A percentile compares a stretch with the other conserved stretches of the same genome.
Conservation (phyloP, 2,797 vertebrate species). For the Falco peregrinus region DNA sequence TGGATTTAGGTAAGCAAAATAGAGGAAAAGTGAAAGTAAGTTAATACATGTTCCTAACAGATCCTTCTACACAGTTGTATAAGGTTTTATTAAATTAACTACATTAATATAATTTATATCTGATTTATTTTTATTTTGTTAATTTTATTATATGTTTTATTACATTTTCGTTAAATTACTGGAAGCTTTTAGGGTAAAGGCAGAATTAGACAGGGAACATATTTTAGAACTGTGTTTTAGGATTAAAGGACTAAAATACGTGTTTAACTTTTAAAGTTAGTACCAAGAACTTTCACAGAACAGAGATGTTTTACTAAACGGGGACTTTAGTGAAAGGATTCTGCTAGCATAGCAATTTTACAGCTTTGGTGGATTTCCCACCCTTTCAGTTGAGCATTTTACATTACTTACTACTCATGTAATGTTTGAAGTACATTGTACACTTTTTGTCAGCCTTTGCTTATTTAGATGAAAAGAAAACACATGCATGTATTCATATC, state of each 20-base stretch:
- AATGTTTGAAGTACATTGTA: neutral
- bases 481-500: neutral
- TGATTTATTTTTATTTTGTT: neutral
- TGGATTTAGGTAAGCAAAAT: conserved; percentile 84
- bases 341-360: neutral
- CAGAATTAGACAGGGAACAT: neutral
- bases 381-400: neutral
- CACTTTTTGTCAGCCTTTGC: neutral
- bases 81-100: neutral
- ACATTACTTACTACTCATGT: neutral
- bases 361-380: neutral
- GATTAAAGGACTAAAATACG: neutral
- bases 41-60: neutral
- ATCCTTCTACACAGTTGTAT: neutral
- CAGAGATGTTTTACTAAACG: neutral
- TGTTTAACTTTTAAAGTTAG: neutral
- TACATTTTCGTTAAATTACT: neutral
- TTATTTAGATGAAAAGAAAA: neutral
- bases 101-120: neutral
- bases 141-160: neutral
- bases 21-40: neutral
- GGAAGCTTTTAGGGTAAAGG: neutral
- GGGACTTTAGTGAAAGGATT: neutral
- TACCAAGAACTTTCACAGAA: neutral
- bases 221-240: neutral